Evolutionary conservation across 2,888 invertebrate species (phyloP), one percentile per base, ranked within the genome.

Genomic region (Bellardia bayeri): DNA sequence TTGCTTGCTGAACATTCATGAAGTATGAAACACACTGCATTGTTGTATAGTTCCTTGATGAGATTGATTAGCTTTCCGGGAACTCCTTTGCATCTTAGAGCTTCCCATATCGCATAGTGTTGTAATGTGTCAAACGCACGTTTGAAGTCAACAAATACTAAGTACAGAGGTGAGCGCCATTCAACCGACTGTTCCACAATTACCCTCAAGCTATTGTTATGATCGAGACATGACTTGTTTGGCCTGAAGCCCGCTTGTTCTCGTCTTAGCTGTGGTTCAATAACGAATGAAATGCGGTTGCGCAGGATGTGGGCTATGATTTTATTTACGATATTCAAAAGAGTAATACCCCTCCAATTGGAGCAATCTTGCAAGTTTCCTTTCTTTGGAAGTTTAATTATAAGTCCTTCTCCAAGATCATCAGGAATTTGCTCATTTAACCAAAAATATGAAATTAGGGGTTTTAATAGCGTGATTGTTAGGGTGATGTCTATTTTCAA

Each of bases 351-450:
- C 61, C 61, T 61, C 13, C 61, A 63, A 37, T 63, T 63, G 2
- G 37, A 63, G 40, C 63, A 63, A 14, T 63, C 40, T 37, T 30
- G 63, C 63, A 33, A 63, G 63, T 63, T 63, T 14, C 63, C 63
- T 7, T 40, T 40, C 37, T 63, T 63, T 8, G 63, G 33, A 30
- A 33, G 23, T 64, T 64, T 64, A 2, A 64, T 37, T 40, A 64
- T n/a, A 64, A 40, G 37, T 3, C 40, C 40, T n/a, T 14, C 63
- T 13, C 54, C 16, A 3, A 54, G 11, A 2, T 54, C 11, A 16
- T 16, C 16, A 16, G 54, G n/a, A 16, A 54, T 16, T 54, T 54
- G 1, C 8, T 54, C 54, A 16, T 54, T 11, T 16, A 16, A 16
- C 16, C 5, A 54, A 11, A 54, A 54, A 16, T 49, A 9, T 11